A percentile compares a stretch with the other conserved stretches of the same genome.
phyloP scores from a whole-genome alignment of 2,113 vertebrate species.

The Syngnathus scovelli region DNA sequence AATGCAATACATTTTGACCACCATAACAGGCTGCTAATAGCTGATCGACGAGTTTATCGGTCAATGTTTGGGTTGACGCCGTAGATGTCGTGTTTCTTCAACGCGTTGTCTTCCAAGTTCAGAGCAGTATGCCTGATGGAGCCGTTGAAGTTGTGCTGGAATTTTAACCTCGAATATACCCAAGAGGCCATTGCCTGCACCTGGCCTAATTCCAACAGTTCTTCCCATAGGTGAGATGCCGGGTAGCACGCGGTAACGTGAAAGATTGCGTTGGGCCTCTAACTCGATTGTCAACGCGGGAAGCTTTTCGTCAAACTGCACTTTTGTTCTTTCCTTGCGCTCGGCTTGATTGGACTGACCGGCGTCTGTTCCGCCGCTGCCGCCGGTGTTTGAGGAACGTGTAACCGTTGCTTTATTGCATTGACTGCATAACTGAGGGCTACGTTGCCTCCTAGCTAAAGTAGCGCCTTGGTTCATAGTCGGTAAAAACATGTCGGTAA shows the following conservation, averaged over 20 bases:
- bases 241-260: constrained; percentile 13
- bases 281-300: not conserved
- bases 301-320: constrained; percentile 28
- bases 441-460: not conserved
- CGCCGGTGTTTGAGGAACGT: not conserved
- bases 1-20: not conserved
- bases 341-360: constrained; percentile 12
- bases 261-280: constrained; percentile 5
- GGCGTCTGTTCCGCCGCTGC: not conserved
- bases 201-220: not conserved
- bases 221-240: constrained; percentile 7
- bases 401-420: constrained; percentile 13
- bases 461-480: constrained; percentile 11
- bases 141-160: constrained; percentile 58
- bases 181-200: constrained; percentile 34
- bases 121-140: constrained; percentile 51
- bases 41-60: constrained; percentile 22
- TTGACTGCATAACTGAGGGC: constrained; percentile 11
- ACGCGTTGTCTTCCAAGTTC: constrained; percentile 70
- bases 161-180: constrained; percentile 70
- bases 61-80: constrained; percentile 72
- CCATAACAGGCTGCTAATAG: not conserved
- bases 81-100: constrained; percentile 70
- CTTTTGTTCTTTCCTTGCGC: constrained; percentile 15
- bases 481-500: constrained; percentile 7